Base-by-base conservation (phyloP, 2,797 vertebrate genomes). In the Anguilla anguilla region DNA sequence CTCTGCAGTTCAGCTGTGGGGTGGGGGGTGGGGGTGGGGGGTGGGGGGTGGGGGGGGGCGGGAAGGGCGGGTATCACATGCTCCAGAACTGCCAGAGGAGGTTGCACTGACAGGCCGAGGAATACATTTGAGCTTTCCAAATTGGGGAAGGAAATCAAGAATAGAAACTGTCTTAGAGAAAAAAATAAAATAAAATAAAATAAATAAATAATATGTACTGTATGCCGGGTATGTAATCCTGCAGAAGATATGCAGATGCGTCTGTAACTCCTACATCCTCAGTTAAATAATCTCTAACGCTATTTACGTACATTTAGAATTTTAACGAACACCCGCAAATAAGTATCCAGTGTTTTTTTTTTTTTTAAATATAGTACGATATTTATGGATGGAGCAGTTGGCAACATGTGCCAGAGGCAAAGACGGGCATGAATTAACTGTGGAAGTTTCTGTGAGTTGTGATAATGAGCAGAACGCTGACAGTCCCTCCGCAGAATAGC, bases 381-480 rank as follows among this genome's bases (percentile, higher is more conserved):
- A 77, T 86, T 86, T 77, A 57, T 74, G 46, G 67, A 55, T 79
- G 69, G 67, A 35, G 46, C 85, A 28, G 85, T 64, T 72, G 85
- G 85, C 77, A 77, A 79, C 67, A 35, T 86, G 46, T 55, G 69
- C 85, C 74, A 15, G 69, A 74, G 69, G 85, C 46, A 86, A 28
- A 79, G n/a, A 39, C 25, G 69, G 28, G 85, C 43, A 86, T 86
- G 51, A 77, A 35, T 86, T 86, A 86, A 79, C 67, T 28, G 61
- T 31, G 39, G 49, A 86, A 55, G 69, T 55, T 72, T 77, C 9
- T 55, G 85, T 86, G 85, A 77, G 69, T 28, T 22, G 69, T 31
- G 69, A 55, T 74, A 86, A 86, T 86, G 85, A 86, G 85, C 25
- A 0, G 43, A 77, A 22, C 51, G 57, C 19, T 86, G 85, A 86